phyloP scores from a whole-genome alignment of 2,888 invertebrate species.

The Lissocephala sabroskyi region DNA sequence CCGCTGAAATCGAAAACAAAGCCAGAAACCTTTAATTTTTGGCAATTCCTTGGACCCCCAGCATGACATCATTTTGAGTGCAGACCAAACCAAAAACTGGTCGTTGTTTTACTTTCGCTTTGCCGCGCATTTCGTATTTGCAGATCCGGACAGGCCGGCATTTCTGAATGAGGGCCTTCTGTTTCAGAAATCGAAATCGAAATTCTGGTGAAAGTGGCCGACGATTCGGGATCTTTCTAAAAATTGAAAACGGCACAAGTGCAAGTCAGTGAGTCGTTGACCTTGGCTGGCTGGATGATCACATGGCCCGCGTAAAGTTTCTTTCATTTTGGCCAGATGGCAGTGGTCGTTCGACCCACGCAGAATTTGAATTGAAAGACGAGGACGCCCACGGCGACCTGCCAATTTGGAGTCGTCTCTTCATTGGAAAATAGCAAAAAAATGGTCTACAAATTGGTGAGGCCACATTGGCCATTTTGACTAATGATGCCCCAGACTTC shows the following conservation, averaged over 20 bases:
- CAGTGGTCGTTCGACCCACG: not conserved
- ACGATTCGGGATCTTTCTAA: too few relatives aligned
- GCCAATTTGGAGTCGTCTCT: conserved; percentile 4
- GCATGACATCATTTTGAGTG: conserved; percentile 53
- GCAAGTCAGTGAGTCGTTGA: conserved; percentile 25
- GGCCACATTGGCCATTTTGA: conserved; percentile 6
- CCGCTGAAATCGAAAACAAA: conserved; percentile 23
- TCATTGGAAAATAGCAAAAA: conserved; percentile 3
- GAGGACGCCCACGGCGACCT: conserved; percentile 36
- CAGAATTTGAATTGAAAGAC: not conserved
- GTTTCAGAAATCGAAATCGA: conserved; percentile 46
- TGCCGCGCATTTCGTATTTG: conserved; percentile 30
- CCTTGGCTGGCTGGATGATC: conserved; percentile 6
- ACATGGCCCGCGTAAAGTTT: conserved; percentile 5
- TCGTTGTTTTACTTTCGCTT: conserved; percentile 64
- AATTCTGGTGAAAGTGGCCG: conserved; percentile 56
- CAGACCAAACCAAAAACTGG: conserved; percentile 48
- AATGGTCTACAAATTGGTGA: not conserved
- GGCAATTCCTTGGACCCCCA: conserved; percentile 44
- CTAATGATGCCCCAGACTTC: conserved; percentile 19
- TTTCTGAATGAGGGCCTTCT: conserved; percentile 10
- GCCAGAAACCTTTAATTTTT: conserved; percentile 38
- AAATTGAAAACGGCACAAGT: conserved; percentile 46
- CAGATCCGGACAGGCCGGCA: conserved; percentile 26
- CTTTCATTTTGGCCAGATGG: too few relatives aligned